Base-by-base conservation (phyloP, 2,888 invertebrate genomes). In the Eupelmus urozonus region DNA sequence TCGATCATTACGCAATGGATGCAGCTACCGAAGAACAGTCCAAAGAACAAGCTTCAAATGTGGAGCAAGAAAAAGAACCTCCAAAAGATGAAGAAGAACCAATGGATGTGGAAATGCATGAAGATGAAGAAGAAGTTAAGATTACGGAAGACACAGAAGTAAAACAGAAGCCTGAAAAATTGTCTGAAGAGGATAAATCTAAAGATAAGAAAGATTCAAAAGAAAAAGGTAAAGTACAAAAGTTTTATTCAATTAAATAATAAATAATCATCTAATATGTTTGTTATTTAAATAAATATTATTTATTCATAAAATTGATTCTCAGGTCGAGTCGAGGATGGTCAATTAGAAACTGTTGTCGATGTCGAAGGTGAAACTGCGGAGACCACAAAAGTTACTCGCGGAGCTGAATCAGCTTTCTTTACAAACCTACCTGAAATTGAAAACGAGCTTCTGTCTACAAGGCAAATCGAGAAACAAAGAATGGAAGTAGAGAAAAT, bases 21-120 rank as follows among this genome's bases (percentile, higher is more conserved):
- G 93, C 94, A 66, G 95, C 95, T 0, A 95, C 95, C 0, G 93
- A 95, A 88, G 97, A 97, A 82, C 97, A 98, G 90, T 95, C 49
- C 92, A 95, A 82, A 90, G 93, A 94, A 82, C 93, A 93, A 53
- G 87, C 93, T 5, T 92, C 93, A n/a, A 92, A 94, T 78, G 91
- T 93, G 55, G 92, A 94, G 27, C 93, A 94, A 57, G 91, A 93
- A 74, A 91, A 92, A 75, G 91, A 93, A 49, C 91, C 91, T 3
- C 18, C 69, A 0, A 80, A 84, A 69, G 85, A 91, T 7, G 91
- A 92, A 16, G 92, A 93, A 0, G 82, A 85, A 7, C 53, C 77
- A 18, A 80, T 79, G 59, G 85, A 85, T 1, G 80, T 84, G 1
- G 84, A 85, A n/a, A 85, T 81, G 80, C 76, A 75, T n/a, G 75